Evolutionary conservation across 2,113 vertebrate genomes (phyloP), one percentile per base, ranked within the genome.

Genomic region (Cynoglossus semilaevis): DNA sequence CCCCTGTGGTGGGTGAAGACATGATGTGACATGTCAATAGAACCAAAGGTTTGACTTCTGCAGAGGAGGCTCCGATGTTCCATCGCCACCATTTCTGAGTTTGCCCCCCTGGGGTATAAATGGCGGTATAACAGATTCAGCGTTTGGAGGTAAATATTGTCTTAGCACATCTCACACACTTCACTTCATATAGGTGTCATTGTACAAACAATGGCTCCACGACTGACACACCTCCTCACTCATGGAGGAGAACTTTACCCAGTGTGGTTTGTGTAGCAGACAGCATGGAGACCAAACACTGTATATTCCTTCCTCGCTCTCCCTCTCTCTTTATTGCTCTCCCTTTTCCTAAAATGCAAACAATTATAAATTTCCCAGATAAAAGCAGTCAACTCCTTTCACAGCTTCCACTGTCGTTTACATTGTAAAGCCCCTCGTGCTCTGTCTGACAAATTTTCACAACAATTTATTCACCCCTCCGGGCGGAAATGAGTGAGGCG

Each of bases 121-220:
- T 87, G 82, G 71, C 76, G 58, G 67, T 67, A 68, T 74, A 73
- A 81, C 17, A 47, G 75, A 73, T 36, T 66, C 58, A 17, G 66
- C 72, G 43, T 63, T 37, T 52, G 81, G 81, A 83, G 75, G 71
- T 77, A 79, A 80, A 80, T 53, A 62, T 75, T 76, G 71, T 70
- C 77, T 80, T 76, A 85, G 74, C 80, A 57, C 58, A 79, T 79
- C 74, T 82, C 55, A 51, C 63, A 64, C 78, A 70, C 80, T 79
- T 70, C 52, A 60, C 50, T 78, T 70, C 73, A 79, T 77, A 74
- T 63, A 74, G 71, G 68, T 80, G 59, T 80, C 56, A 52, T 80
- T 84, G 74, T 56, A 59, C 74, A 85, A 82, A 87, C 86, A 89
- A 87, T 75, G 79, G 57, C 13, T 1, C 34, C 35, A 15, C 81